Evolutionary conservation across 2,113 vertebrate species (phyloP), one percentile per base, ranked within the genome.

Genomic region (Trochalopteron elliotii): DNA sequence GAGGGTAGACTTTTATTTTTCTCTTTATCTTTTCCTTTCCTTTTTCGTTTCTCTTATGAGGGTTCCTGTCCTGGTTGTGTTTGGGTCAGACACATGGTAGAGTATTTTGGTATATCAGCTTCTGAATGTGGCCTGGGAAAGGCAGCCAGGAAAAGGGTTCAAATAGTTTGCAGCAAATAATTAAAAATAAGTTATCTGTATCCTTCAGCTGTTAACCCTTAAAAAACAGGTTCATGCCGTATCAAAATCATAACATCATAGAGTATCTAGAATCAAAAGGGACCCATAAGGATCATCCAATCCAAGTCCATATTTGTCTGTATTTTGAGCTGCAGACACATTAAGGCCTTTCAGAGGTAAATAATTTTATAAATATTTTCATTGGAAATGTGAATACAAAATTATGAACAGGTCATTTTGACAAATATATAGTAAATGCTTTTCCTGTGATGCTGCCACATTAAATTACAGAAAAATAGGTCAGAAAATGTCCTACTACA

Each of bases 1-100:
- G 85, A 94, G 76, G 80, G 24, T 83, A 72, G 49, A 35, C 40
- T 83, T 94, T 70, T 85, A 55, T 88, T 95, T 85, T 81, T 77
- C 37, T 57, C 75, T 85, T 90, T 94, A 79, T 93, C 82, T 90
- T 90, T 94, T 76, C 81, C 56, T 95, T 91, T 70, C 35, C 31
- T 78, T 65, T 88, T 84, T 30, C 1, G 3, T 75, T 81, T 65
- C 39, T 78, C 83, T 69, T 64, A 23, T 89, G 94, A 68, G 65
- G 20, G 50, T 87, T 90, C 60, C 75, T 85, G 49, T 82, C 45
- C 50, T 86, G 28, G 42, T 59, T 0, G 1, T 42, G 28, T 67
- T 77, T 91, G 79, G 45, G 64, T 94, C 67, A 76, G 67, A 61
- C 79, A 87, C 68, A 75, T 53, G 68, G 61, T 50, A 65, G 59